Evolutionary conservation across 2,888 invertebrate genomes (phyloP), one percentile per base, ranked within the genome.

Genomic region (Hermaeophaga mercurialis): DNA sequence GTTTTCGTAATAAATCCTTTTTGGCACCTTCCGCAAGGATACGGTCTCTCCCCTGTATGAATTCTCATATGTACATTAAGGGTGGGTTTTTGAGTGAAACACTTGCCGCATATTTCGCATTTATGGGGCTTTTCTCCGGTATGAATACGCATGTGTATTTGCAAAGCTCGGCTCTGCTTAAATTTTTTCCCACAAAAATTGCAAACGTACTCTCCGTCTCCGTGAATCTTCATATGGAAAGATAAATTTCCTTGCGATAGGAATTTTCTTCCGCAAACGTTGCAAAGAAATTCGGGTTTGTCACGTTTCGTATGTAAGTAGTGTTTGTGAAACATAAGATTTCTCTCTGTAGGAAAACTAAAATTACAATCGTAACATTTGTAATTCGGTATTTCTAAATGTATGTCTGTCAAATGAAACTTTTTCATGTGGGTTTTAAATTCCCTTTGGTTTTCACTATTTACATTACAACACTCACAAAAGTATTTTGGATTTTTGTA

Each of bases 201-300:
- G 60, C 84, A 84, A 1, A 80, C 75, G 61, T 80, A 81, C 47
- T 76, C 75, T 61, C 82, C 83, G 4, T 83, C 82, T 0, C 81
- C 81, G 58, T 84, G 84, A 54, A 80, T 80, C 47, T 82, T 75
- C 41, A 64, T 41, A 17, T 66, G 66, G 65, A 69, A 6, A 69
- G 61, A 19, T 12, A 43, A 43, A 9, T 67, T 65, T 17, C 66
- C 64, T 31, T 66, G 67, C 6, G 64, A 64, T 2, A 58, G 48
- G 55, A 80, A 79, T 0, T 75, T 64, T 11, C 70, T 64, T 14
- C 75, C 73, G 58, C 81, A 81, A 60, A 77, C 75, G 0, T 73
- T 50, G 60, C 81, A 81, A 3, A 69, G 63, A 45, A 75, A 78
- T 28, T 72, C 65, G n/a, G n/a, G n/a, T n/a, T n/a, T n/a, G 38